These are phyloP conservation scores for Sebastes oblongus DNA, from an alignment of 2,797 vertebrate species.

Conservation along the genomic window DNA sequence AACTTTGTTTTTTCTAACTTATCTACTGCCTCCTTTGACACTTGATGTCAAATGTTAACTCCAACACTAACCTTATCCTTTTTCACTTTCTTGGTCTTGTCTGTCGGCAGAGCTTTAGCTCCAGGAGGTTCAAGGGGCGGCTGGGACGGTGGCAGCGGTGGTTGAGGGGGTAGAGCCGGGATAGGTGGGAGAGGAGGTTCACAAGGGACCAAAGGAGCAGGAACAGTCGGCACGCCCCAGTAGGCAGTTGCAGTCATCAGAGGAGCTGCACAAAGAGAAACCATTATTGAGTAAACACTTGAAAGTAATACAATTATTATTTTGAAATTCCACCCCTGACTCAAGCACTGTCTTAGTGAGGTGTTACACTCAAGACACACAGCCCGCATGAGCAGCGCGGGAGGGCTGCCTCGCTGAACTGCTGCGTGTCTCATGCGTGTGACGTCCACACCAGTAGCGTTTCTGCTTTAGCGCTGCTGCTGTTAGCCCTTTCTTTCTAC, in stretches of 20 bases:
- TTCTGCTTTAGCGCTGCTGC: no score
- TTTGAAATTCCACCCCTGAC: neutral
- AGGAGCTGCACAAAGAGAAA: constrained; percentile 63
- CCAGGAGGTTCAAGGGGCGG: constrained; percentile 70
- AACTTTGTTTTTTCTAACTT: neutral
- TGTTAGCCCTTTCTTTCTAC: no score
- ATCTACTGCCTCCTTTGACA: neutral
- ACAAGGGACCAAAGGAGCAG: constrained; percentile 80
- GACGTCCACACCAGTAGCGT: no score
- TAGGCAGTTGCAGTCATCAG: constrained; percentile 78
- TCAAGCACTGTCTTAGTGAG: neutral
- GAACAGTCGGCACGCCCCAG: constrained; percentile 81
- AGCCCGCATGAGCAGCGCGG: no score
- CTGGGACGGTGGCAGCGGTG: constrained; percentile 74
- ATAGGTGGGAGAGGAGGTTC: constrained; percentile 81
- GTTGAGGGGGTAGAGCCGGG: constrained; percentile 73
- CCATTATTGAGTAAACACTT: neutral
- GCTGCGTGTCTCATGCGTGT: no score
- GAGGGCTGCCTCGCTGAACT: no score
- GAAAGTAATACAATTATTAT: neutral
- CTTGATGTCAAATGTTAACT: neutral
- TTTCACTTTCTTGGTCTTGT: constrained; percentile 91
- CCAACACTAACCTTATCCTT: constrained; percentile 88
- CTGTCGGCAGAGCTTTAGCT: constrained; percentile 77
- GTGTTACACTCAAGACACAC: neutral